Evolutionary conservation across 2,888 invertebrate species (phyloP).

Genomic region (Elmis aenea): DNA sequence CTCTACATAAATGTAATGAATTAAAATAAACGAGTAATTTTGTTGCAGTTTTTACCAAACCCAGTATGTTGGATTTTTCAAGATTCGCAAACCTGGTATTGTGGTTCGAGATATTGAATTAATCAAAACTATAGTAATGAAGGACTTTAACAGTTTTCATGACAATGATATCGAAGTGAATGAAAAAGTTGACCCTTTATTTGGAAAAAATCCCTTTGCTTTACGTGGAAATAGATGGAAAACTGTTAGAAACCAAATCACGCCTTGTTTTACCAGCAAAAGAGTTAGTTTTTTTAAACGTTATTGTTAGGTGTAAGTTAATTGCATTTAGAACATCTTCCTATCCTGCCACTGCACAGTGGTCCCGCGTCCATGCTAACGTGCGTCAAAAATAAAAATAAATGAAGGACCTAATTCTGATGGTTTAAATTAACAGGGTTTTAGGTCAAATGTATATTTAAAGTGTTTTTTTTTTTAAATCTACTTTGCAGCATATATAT

Average conservation of each 20-base stretch:
- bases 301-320: neutral
- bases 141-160: slow-evolving; percentile 31
- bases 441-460: no score
- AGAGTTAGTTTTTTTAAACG: slow-evolving; percentile 38
- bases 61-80: slow-evolving; percentile 35
- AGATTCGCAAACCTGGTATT: slow-evolving; percentile 28
- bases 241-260: slow-evolving; percentile 43
- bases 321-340: no score
- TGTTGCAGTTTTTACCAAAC: no score
- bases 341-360: no score
- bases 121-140: slow-evolving; percentile 35
- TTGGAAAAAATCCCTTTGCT: slow-evolving; percentile 43
- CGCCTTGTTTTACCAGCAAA: slow-evolving; percentile 46
- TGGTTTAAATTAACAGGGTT: no score
- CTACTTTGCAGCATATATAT: no score
- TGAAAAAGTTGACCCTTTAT: slow-evolving; percentile 42
- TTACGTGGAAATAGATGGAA: slow-evolving; percentile 47
- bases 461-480: no score
- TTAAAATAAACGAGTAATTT: no score
- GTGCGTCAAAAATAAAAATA: no score
- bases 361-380: no score
- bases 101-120: slow-evolving; percentile 35
- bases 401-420: no score
- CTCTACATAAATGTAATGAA: no score
- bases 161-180: slow-evolving; percentile 34